Evolutionary conservation across 2,797 vertebrate species (phyloP).

Genomic region (Toxotes lorentzi): DNA sequence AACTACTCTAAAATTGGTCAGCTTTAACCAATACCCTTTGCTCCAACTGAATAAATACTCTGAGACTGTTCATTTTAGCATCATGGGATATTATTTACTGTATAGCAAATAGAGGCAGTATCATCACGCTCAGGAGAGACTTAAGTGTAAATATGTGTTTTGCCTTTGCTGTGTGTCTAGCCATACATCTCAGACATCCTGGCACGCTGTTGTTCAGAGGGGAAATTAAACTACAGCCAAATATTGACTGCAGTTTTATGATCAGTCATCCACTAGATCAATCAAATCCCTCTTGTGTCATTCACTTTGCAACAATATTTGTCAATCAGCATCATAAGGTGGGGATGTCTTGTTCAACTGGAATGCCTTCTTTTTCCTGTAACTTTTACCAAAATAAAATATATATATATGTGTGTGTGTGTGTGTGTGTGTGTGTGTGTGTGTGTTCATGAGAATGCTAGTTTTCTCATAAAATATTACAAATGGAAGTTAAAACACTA

Average conservation of each 20-base stretch:
- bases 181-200: constrained; percentile 63
- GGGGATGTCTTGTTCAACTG: constrained; percentile 31
- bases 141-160: constrained; percentile 76
- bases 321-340: constrained; percentile 72
- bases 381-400: constrained; percentile 12
- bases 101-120: constrained; percentile 63
- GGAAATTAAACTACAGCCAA: constrained; percentile 79
- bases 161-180: constrained; percentile 60
- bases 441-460: constrained; percentile 9
- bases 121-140: constrained; percentile 55
- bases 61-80: constrained; percentile 64
- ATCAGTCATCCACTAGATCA: constrained; percentile 84
- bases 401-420: too few relatives aligned
- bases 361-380: constrained; percentile 2
- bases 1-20: constrained; percentile 76
- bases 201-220: constrained; percentile 58
- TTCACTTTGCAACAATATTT: constrained; percentile 84
- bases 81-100: constrained; percentile 67
- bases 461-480: neutral
- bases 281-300: constrained; percentile 83
- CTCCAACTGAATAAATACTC: constrained; percentile 72
- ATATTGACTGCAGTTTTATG: constrained; percentile 80
- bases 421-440: too few relatives aligned
- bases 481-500: neutral
- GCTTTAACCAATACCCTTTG: constrained; percentile 75